A percentile compares a stretch with the other conserved stretches of the same genome.
These are phyloP conservation scores for Ceramica pisi DNA, from an alignment of 2,888 invertebrate species.

Conservation along the genomic window DNA sequence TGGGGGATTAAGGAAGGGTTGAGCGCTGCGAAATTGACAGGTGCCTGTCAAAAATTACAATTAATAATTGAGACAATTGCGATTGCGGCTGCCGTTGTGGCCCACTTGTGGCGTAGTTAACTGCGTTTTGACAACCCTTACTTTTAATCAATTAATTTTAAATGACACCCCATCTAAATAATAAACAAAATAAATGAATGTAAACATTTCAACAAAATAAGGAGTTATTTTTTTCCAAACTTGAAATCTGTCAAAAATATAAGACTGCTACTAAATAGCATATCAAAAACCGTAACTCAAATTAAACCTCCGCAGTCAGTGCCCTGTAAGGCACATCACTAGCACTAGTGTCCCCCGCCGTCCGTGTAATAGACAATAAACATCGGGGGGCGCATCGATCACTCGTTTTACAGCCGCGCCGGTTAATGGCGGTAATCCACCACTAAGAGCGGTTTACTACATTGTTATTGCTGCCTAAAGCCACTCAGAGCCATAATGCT, in stretches of 20 bases:
- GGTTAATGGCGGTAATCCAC: slow-evolving; percentile 89
- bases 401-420: slow-evolving; percentile 84
- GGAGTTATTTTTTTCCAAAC: not conserved
- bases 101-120: slow-evolving; percentile 54
- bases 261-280: not conserved
- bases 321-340: slow-evolving; percentile 63
- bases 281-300: slow-evolving; percentile 8
- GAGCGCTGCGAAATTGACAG: slow-evolving; percentile 89
- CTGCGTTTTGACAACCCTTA: slow-evolving; percentile 46
- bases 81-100: slow-evolving; percentile 70
- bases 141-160: slow-evolving; percentile 22
- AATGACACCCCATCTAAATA: not conserved
- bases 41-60: slow-evolving; percentile 91
- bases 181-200: not conserved
- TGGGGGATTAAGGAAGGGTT: slow-evolving; percentile 90
- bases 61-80: slow-evolving; percentile 89
- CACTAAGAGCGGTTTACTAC: slow-evolving; percentile 84
- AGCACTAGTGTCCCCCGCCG: slow-evolving; percentile 72
- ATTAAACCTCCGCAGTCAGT: slow-evolving; percentile 47
- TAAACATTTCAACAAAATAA: not conserved
- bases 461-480: slow-evolving; percentile 80
- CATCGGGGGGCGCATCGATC: slow-evolving; percentile 84
- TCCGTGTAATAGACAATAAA: slow-evolving; percentile 80
- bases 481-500: slow-evolving; percentile 67
- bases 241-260: not conserved